These are phyloP conservation scores for Gasterosteus nipponicus DNA, from an alignment of 2,113 vertebrate genomes.

Conservation along the genomic window DNA sequence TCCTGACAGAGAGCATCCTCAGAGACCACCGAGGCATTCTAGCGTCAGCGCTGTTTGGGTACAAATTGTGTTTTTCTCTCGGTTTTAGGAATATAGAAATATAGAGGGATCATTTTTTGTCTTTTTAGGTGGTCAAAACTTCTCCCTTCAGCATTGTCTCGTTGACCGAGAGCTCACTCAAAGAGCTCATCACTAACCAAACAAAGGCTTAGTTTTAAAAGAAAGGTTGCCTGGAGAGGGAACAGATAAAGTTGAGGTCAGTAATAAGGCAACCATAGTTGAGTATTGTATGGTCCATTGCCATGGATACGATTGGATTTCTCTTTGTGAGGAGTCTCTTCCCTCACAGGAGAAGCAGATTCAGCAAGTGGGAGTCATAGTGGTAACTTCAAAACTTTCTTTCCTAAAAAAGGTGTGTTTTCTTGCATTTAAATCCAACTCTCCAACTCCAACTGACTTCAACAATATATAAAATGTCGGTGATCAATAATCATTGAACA, in stretches of 20 bases:
- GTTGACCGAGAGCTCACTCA: conserved; percentile 14
- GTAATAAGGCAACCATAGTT: conserved; percentile 8
- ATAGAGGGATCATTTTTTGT: background rate
- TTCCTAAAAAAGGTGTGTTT: background rate
- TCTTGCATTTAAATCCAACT: background rate
- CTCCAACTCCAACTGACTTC: background rate
- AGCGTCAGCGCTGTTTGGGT: background rate
- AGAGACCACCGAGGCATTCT: conserved; percentile 9
- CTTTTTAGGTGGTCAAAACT: background rate
- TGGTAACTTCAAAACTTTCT: background rate
- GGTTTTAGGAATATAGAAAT: background rate
- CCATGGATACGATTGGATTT: conserved; percentile 36
- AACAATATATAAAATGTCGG: background rate
- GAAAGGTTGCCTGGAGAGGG: conserved; percentile 65
- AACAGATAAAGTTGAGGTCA: conserved; percentile 47
- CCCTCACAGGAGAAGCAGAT: background rate
- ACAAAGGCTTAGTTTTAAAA: conserved; percentile 40
- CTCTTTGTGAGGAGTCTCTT: background rate
- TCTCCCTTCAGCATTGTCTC: background rate
- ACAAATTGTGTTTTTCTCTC: background rate
- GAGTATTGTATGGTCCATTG: conserved; percentile 16
- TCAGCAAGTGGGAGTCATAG: background rate
- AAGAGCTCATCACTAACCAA: conserved; percentile 22
- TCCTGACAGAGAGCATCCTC: conserved; percentile 2
- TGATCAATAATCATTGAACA: too few relatives aligned